These are phyloP conservation scores for Pimpla rufipes DNA, from an alignment of 2,888 invertebrate genomes.

Conservation along the genomic window DNA sequence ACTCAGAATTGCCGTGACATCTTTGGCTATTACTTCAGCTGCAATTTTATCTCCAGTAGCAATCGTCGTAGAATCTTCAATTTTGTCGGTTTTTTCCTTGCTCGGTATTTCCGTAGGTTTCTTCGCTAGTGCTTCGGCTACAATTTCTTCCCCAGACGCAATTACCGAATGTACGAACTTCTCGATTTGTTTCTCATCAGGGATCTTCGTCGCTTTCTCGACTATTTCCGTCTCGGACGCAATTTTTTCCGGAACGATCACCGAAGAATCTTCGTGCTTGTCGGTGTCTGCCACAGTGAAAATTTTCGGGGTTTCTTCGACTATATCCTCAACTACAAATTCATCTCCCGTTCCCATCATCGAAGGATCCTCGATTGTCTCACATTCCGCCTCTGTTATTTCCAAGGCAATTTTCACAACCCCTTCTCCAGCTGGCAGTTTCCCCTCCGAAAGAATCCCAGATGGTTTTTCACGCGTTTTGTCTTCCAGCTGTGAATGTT, in stretches of 20 bases:
- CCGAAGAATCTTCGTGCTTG: neutral
- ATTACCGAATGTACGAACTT: neutral
- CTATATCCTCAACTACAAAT: neutral
- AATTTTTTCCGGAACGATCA: neutral
- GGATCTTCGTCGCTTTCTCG: neutral
- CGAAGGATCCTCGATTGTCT: slow-evolving; percentile 6
- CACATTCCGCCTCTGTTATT: slow-evolving; percentile 9
- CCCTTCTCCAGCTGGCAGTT: slow-evolving; percentile 9
- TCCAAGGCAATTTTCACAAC: slow-evolving; percentile 10
- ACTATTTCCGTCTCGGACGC: neutral
- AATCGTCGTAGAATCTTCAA: slow-evolving; percentile 62
- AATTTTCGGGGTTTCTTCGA: neutral
- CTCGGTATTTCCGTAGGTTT: slow-evolving; percentile 31
- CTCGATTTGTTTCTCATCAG: neutral
- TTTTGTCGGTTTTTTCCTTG: slow-evolving; percentile 72
- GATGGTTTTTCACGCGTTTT: slow-evolving; percentile 2
- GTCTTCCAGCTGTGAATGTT: neutral
- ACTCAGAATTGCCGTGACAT: slow-evolving; percentile 46
- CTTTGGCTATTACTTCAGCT: slow-evolving; percentile 17
- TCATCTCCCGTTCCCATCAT: slow-evolving; percentile 21
- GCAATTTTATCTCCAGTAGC: neutral
- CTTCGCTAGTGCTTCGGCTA: slow-evolving; percentile 38
- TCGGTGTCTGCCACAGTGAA: neutral
- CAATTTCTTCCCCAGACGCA: slow-evolving; percentile 35
- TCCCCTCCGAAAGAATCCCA: neutral